A percentile compares a stretch with the other conserved stretches of the same genome.
Evolutionary conservation across 2,113 vertebrate genomes (phyloP).

Genomic region (Colistium nudipinnis): DNA sequence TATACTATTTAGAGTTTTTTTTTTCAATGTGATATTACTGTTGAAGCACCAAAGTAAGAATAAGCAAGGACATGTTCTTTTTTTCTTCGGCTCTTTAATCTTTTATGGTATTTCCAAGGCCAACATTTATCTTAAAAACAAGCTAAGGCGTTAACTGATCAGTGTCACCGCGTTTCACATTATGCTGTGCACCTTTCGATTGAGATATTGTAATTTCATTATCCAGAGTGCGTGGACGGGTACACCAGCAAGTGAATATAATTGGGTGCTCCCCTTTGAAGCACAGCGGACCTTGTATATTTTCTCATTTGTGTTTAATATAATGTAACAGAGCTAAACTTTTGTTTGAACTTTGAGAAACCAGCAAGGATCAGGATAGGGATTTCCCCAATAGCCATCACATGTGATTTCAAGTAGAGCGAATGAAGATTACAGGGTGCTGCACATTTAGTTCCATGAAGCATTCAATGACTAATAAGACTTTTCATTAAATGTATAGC

Average conservation of each 20-base stretch:
- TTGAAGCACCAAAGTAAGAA: slow-evolving; percentile 1
- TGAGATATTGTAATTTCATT: slow-evolving; percentile 45
- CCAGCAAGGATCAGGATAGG: background rate
- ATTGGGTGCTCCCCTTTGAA: slow-evolving; percentile 59
- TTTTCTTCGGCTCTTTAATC: slow-evolving; percentile 9
- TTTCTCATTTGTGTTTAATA: slow-evolving; percentile 66
- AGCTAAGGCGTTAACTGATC: slow-evolving; percentile 44
- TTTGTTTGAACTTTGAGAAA: slow-evolving; percentile 52
- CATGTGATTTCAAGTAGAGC: slow-evolving; percentile 24
- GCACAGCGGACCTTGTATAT: slow-evolving; percentile 53
- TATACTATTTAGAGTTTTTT: slow-evolving; percentile 7
- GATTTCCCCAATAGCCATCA: slow-evolving; percentile 40
- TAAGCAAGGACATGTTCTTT: slow-evolving; percentile 3
- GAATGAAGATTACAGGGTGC: slow-evolving; percentile 45
- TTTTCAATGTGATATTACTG: slow-evolving; percentile 41
- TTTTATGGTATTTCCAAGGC: slow-evolving; percentile 23
- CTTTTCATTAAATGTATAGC: slow-evolving; percentile 38
- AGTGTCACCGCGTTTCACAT: slow-evolving; percentile 43
- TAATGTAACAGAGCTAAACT: slow-evolving; percentile 28
- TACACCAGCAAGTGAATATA: slow-evolving; percentile 54
- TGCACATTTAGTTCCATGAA: slow-evolving; percentile 37
- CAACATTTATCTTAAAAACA: slow-evolving; percentile 3
- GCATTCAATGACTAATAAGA: slow-evolving; percentile 54
- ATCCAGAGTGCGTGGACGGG: slow-evolving; percentile 33
- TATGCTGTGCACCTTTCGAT: slow-evolving; percentile 23